Evolutionary conservation across 2,113 vertebrate species (phyloP), one percentile per base, ranked within the genome.

Genomic region (Eptatretus burgeri): DNA sequence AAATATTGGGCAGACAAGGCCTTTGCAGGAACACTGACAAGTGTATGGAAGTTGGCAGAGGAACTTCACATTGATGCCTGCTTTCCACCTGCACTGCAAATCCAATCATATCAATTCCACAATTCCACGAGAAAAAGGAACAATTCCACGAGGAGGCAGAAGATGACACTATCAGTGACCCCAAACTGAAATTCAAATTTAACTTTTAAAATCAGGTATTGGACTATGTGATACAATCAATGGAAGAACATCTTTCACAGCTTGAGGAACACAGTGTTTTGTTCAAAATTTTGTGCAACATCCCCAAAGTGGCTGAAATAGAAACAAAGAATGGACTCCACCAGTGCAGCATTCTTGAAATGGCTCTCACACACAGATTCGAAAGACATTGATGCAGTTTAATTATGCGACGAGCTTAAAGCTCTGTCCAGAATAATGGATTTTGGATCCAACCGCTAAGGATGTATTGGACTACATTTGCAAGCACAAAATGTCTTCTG

Each of bases 1-100:
- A 65, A 60, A 64, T 66, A 66, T 9, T n/a, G n/a, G 41, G 41
- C 50, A 66, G 63, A 66, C 53, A 49, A 64, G n/a, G n/a, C n/a
- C n/a, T n/a, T n/a, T n/a, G n/a, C n/a, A 66, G 50, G 64, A 10
- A 17, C 50, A 63, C 13, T 51, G 14, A 67, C 64, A 13, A 65
- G 50, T 27, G 12, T 52, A 62, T 2, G 52, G 19, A 51, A 51
- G 14, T 66, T 68, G 50, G 51, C 52, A n/a, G n/a, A n/a, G n/a
- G n/a, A n/a, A n/a, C n/a, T n/a, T n/a, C n/a, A 62, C 51, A 51
- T 52, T 19, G 62, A 63, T 63, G 62, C 62, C 10, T 19, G 62
- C 9, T 63, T 63, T 63, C 62, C 62, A 14, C 62, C 62, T 7
- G 2, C 19, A n/a, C 9, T 16, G 17, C n/a, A 63, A 5, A 63